Conservation (phyloP, 1,140 invertebrate species). For the Maniola jurtina region DNA sequence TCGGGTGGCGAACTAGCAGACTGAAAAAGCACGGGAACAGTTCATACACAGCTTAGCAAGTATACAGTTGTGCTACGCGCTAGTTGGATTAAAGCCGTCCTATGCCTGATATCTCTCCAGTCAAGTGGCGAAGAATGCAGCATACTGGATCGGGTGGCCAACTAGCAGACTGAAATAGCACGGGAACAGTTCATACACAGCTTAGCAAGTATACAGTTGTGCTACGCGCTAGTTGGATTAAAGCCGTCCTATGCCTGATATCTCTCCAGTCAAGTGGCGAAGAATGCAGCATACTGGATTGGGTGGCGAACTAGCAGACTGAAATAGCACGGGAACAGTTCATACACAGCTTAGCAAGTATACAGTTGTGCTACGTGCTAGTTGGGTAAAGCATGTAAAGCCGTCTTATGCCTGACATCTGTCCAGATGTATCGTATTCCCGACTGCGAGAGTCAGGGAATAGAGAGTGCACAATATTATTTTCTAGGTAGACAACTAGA, state of each 20-base stretch:
- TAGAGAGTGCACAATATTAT: too few relatives aligned
- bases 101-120: too few relatives aligned
- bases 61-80: background rate
- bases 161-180: constrained; percentile 44
- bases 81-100: background rate
- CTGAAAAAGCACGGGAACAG: constrained; percentile 43
- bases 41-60: constrained; percentile 13
- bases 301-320: constrained; percentile 27
- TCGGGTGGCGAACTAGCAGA: constrained; percentile 29
- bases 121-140: constrained; percentile 39
- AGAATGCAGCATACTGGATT: constrained; percentile 40
- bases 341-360: constrained; percentile 11
- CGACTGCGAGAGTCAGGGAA: too few relatives aligned
- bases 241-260: too few relatives aligned
- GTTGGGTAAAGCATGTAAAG: too few relatives aligned
- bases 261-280: constrained; percentile 43
- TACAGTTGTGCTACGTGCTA: background rate
- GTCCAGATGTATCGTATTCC: too few relatives aligned
- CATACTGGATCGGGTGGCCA: constrained; percentile 38
- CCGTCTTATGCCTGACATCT: too few relatives aligned
- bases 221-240: background rate
- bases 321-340: constrained; percentile 41
- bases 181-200: constrained; percentile 16
- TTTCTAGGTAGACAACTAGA: too few relatives aligned
- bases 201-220: constrained; percentile 10